A percentile compares a stretch with the other conserved stretches of the same genome.
These are phyloP conservation scores for Rhinichthys klamathensis DNA, from an alignment of 2,113 vertebrate species.

Conservation along the genomic window DNA sequence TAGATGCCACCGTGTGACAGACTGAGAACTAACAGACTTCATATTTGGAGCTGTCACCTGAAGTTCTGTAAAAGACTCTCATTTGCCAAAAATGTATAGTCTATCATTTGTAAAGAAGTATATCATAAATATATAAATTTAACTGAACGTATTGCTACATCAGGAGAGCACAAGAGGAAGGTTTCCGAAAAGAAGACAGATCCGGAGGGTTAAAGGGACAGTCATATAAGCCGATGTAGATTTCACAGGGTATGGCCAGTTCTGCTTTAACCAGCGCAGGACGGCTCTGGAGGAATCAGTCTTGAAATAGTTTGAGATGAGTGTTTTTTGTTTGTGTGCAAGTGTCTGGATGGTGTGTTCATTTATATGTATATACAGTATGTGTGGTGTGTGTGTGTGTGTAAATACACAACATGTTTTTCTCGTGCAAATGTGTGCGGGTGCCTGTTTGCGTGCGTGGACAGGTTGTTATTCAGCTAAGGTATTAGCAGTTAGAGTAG, in stretches of 20 bases:
- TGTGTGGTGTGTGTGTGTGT: slow-evolving; percentile 9
- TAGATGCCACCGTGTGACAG: slow-evolving; percentile 87
- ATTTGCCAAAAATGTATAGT: slow-evolving; percentile 76
- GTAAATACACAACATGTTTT: slow-evolving; percentile 17
- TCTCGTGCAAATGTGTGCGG: slow-evolving; percentile 13
- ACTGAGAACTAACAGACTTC: slow-evolving; percentile 36
- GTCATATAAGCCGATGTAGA: slow-evolving; percentile 41
- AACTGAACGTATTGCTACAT: slow-evolving; percentile 60
- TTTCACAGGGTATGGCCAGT: slow-evolving; percentile 56
- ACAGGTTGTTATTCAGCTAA: slow-evolving; percentile 46
- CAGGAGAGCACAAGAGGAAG: slow-evolving; percentile 46
- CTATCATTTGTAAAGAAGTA: slow-evolving; percentile 73
- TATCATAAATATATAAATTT: slow-evolving; percentile 65
- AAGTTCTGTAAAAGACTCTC: slow-evolving; percentile 60
- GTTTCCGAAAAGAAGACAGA: slow-evolving; percentile 38
- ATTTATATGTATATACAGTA: slow-evolving; percentile 38
- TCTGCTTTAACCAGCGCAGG: slow-evolving; percentile 16
- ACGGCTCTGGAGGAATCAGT: slow-evolving; percentile 32
- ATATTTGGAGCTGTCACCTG: slow-evolving; percentile 53
- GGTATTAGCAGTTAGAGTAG: slow-evolving; percentile 55
- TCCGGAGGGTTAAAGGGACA: slow-evolving; percentile 5
- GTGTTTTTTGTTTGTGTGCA: slow-evolving; percentile 28
- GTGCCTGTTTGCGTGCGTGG: slow-evolving; percentile 20
- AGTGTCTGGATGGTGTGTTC: slow-evolving; percentile 27
- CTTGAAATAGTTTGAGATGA: slow-evolving; percentile 29